Base-by-base conservation (phyloP, 1,140 invertebrate genomes). In the Drosophila punjabiensis region DNA sequence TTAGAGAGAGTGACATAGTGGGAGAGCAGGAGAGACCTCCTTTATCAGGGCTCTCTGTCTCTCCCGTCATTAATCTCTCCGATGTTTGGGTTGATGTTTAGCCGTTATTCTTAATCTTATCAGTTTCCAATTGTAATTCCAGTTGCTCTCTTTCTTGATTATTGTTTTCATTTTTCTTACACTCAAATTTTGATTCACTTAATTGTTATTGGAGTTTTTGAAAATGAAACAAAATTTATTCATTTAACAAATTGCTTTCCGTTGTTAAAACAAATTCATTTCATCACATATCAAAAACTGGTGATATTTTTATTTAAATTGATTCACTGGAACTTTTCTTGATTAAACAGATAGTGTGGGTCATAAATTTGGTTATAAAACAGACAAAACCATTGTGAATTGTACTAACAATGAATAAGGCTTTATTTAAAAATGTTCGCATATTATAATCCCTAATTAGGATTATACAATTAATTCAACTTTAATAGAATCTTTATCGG, bases 71-170 rank as follows among this genome's bases (percentile, higher is more conserved):
- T 78, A 70, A 66, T 76, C 73, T 61, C 28, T 50, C 43, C 48
- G 41, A 50, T 79, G 77, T 69, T 85, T 76, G 20, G 64, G 39
- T 47, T 58, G 50, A 75, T 79, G 76, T 82, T 82, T 82, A 65
- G 64, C 41, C 41, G 20, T 18, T 41, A 39, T 50, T 53, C 45
- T 37, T 77, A 77, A 84, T 84, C 81, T 86, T 87, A 86, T 86
- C 79, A 85, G 68, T 61, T 60, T 66, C 41, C 16, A 30, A 41
- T 56, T 45, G 50, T 58, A 56, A 61, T 55, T 60, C 52, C 30
- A 48, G n/a, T 59, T 20, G 33, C 60, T 53, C 55, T 60, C 32
- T 39, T 39, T 68, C 56, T 58, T 61, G 24, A 56, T 76, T 71
- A 53, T 43, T 47, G 37, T 70, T 82, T 67, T 71, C 48, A 30